These are phyloP conservation scores for Phocoena sinus DNA, from an alignment of 2,113 vertebrate species.

Conservation along the genomic window DNA sequence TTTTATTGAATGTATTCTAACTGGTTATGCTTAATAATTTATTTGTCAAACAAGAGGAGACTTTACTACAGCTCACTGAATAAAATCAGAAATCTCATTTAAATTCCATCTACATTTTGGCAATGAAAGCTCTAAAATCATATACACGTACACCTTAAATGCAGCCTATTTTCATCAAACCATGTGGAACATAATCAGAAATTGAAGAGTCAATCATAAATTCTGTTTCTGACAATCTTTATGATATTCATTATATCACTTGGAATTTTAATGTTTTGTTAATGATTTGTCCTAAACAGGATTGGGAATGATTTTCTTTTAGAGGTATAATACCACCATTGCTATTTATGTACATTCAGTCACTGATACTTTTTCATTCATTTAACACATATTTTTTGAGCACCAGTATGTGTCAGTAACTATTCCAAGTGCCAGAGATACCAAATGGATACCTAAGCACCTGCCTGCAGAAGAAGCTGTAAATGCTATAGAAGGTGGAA, in stretches of 20 bases:
- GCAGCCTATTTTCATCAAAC: not conserved
- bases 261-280: conserved; percentile 29
- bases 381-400: not conserved
- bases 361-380: not conserved
- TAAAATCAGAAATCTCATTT: conserved; percentile 57
- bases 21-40: conserved; percentile 37
- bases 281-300: not conserved
- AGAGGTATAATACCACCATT: not conserved
- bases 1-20: not conserved
- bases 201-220: conserved; percentile 23
- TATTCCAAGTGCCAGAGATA: not conserved
- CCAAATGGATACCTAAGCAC: not conserved
- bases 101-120: conserved; percentile 38
- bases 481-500: not conserved
- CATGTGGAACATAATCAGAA: conserved; percentile 36
- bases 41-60: conserved; percentile 43
- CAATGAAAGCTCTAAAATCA: conserved; percentile 20
- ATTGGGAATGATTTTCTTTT: not conserved
- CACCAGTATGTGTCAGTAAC: not conserved
- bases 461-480: not conserved
- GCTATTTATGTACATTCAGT: not conserved
- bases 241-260: not conserved
- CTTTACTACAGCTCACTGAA: conserved; percentile 46
- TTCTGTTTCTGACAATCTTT: not conserved
- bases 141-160: conserved; percentile 15